Base-by-base conservation (phyloP, 2,888 invertebrate genomes). In the Synanthedon andrenaeformis region DNA sequence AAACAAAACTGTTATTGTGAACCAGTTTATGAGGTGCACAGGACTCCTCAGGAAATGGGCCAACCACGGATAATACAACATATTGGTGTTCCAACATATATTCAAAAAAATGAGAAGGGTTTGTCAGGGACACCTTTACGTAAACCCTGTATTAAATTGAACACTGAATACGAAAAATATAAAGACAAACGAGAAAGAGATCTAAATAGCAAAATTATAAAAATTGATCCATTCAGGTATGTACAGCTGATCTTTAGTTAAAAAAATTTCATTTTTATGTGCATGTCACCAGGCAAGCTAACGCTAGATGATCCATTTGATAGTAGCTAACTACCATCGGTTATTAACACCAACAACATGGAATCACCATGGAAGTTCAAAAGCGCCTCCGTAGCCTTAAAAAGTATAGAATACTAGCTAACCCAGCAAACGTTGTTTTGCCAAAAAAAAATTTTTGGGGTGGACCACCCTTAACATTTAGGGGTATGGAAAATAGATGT, bases 201-300 rank as follows among this genome's bases (percentile, higher is more conserved):
- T 8, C 62, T 83, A 1, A 58, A 63, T 53, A 58, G 67, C 2
- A 70, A 71, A 48, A 69, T 87, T 42, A 58, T 58, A 14, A 79
- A 75, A 64, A 74, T 84, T 35, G 76, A 84, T 58, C 83, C 84
- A 2, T 76, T 66, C 56, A 76, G 74, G 86, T 84, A 68, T 56
- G 41, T 53, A 50, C 6, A 42, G 35, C 8, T 11, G 3, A 45
- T n/a, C 12, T 41, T 14, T 10, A 19, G n/a, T 12, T 11, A 17
- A 11, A n/a, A 19, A 52, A 42, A 41, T 45, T 45, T 42, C n/a
- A n/a, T 42, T 17, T 14, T 13, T n/a, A 13, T 49, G 14, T 4
- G 4, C 14, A 14, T 13, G 14, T 49, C 3, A 23, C 1, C 3
- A 23, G 23, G 23, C 23, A 23, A 5, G 23, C 23, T 23, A 23